Base-by-base conservation (phyloP, 2,888 invertebrate species). In the Drosophila colorata region DNA sequence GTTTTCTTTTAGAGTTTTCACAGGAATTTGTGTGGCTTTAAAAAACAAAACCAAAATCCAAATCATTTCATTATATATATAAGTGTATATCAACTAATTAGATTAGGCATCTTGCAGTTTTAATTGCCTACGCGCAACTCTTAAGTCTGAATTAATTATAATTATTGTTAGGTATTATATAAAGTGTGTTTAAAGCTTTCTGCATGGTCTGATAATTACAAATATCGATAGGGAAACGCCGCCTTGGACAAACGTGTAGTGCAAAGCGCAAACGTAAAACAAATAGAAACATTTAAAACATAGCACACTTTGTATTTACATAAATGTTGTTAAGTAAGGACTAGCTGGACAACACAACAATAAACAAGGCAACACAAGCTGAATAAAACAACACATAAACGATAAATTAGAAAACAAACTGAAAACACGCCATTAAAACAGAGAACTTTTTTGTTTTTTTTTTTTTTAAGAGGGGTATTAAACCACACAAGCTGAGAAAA, bases 401-500 rank as follows among this genome's bases (percentile, higher is more conserved):
- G 61, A 35, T n/a, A 38, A 41, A 43, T n/a, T 41, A 53, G 20
- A 14, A 23, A 52, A 63, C 8, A 44, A 58, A 33, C 13, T 33
- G 13, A 33, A 33, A 11, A 33, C 33, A 33, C 33, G 33, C 33
- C 1, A 33, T 13, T n/a, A n/a, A 33, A 33, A 33, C 4, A 33
- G 13, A 13, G 13, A 33, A 33, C 11, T 11, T 31, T 31, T 31
- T 31, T 31, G 1, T 33, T 33, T 33, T 31, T 31, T 33, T 13
- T 13, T 4, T 4, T 13, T 28, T 8, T 28, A 28, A n/a, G 37
- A 13, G 4, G 18, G n/a, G 9, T 69, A 64, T 90, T 92, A 95
- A 93, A 95, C 95, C 94, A 95, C 95, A 94, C 96, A 96, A 94
- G 96, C 96, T 93, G 95, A 95, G 94, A 96, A 95, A 93, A 95